Evolutionary conservation across 2,113 vertebrate species (phyloP).

Genomic region (Rhineura floridana): DNA sequence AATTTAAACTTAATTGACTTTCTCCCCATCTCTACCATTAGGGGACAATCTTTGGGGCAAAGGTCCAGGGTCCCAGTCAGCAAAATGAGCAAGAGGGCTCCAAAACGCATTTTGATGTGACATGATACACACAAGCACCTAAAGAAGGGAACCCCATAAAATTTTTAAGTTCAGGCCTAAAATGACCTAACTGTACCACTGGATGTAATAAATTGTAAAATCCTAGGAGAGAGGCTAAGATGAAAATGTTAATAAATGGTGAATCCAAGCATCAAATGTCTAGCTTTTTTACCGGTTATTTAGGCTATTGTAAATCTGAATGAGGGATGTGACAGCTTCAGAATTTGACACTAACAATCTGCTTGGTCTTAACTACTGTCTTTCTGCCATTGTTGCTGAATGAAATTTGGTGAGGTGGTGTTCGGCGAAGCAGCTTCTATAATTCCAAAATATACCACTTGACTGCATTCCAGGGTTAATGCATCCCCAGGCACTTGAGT

Average conservation of each 20-base stretch:
- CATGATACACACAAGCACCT: too few species aligned
- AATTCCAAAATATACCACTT: conserved; percentile 62
- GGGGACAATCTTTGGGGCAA: too few species aligned
- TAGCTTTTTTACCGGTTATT: not conserved
- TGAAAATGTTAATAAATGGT: not conserved
- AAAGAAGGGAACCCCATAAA: too few species aligned
- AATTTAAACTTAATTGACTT: too few species aligned
- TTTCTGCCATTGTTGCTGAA: not conserved
- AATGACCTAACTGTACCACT: too few species aligned
- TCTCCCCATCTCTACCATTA: too few species aligned
- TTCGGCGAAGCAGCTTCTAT: conserved; percentile 62
- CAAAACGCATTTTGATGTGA: too few species aligned
- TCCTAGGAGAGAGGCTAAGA: not conserved
- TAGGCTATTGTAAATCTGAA: not conserved
- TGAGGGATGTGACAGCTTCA: not conserved
- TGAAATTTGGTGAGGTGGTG: conserved; percentile 47
- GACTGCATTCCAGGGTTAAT: conserved; percentile 71
- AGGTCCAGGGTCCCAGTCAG: too few species aligned
- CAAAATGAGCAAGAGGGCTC: too few species aligned
- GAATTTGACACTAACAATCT: not conserved
- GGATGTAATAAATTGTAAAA: too few species aligned
- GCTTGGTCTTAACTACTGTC: not conserved
- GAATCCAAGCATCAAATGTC: not conserved
- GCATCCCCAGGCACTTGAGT: conserved; percentile 40
- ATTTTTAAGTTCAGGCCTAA: too few species aligned